Percentiles rank a stretch among this genome's conserved stretches.
Evolutionary conservation across 2,888 invertebrate genomes (phyloP).

Genomic region (Sminthurides aquaticus): DNA sequence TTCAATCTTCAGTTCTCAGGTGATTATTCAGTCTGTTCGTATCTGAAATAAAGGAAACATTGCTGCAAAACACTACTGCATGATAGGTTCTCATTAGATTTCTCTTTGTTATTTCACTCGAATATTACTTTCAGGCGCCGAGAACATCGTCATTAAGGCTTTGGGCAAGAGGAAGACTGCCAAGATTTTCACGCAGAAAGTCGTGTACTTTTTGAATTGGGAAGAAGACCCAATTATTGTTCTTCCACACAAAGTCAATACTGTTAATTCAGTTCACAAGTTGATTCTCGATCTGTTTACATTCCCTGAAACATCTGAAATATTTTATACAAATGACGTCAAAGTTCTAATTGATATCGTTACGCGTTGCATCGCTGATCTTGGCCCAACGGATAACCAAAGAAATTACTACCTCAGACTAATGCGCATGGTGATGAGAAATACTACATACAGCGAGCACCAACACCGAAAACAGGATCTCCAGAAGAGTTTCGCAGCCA

Average conservation of each 20-base stretch:
- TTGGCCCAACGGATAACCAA: conserved; percentile 74
- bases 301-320: conserved; percentile 66
- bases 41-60: too few relatives aligned
- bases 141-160: conserved; percentile 58
- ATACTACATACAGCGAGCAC: conserved; percentile 72
- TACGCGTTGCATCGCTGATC: conserved; percentile 78
- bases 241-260: conserved; percentile 55
- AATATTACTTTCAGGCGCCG: too few relatives aligned
- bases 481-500: conserved; percentile 74
- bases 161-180: conserved; percentile 63
- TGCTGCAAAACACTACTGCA: too few relatives aligned
- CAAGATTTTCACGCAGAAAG: conserved; percentile 84
- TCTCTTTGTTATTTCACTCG: too few relatives aligned
- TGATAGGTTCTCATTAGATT: too few relatives aligned
- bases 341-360: conserved; percentile 90
- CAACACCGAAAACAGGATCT: conserved; percentile 72
- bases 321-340: conserved; percentile 91
- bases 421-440: conserved; percentile 70
- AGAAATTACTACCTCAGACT: conserved; percentile 70
- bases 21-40: too few relatives aligned
- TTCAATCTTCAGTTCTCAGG: conserved; percentile 76
- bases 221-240: conserved; percentile 49
- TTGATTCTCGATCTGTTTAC: conserved; percentile 80
- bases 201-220: conserved; percentile 75
- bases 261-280: conserved; percentile 79